These are phyloP conservation scores for Channa argus DNA, from an alignment of 2,113 vertebrate genomes.

Conservation along the genomic window DNA sequence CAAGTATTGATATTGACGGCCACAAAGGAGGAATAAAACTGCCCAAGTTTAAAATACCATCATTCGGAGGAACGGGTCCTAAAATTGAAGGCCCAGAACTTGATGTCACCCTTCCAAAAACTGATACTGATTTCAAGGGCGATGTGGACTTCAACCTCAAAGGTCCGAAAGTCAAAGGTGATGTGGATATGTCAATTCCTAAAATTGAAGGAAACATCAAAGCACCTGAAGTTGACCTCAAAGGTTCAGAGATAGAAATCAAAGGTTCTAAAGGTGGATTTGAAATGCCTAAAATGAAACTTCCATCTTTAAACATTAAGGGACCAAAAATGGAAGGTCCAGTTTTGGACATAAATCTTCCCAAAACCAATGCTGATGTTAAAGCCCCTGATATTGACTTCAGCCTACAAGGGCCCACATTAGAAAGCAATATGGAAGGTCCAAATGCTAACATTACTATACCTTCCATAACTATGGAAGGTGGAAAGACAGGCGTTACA, in stretches of 20 bases:
- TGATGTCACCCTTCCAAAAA: background rate
- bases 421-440: conserved; percentile 50
- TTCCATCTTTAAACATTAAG: conserved; percentile 21
- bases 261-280: background rate
- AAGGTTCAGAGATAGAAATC: background rate
- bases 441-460: conserved; percentile 58
- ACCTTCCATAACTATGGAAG: conserved; percentile 66
- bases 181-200: conserved; percentile 32
- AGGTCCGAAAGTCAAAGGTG: conserved; percentile 42
- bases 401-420: background rate
- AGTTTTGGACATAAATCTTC: conserved; percentile 1
- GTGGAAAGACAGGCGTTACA: conserved; percentile 72
- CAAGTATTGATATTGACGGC: background rate
- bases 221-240: background rate
- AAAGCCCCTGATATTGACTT: conserved; percentile 1
- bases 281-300: conserved; percentile 37
- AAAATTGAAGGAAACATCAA: conserved; percentile 37
- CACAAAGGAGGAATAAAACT: conserved; percentile 30
- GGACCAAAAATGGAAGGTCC: conserved; percentile 7
- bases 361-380: background rate
- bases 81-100: conserved; percentile 43
- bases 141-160: conserved; percentile 16
- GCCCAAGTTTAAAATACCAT: conserved; percentile 75
- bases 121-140: background rate
- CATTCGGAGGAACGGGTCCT: conserved; percentile 67